phyloP scores from a whole-genome alignment of 1,140 invertebrate species.

The Sminthurinus signatus region DNA sequence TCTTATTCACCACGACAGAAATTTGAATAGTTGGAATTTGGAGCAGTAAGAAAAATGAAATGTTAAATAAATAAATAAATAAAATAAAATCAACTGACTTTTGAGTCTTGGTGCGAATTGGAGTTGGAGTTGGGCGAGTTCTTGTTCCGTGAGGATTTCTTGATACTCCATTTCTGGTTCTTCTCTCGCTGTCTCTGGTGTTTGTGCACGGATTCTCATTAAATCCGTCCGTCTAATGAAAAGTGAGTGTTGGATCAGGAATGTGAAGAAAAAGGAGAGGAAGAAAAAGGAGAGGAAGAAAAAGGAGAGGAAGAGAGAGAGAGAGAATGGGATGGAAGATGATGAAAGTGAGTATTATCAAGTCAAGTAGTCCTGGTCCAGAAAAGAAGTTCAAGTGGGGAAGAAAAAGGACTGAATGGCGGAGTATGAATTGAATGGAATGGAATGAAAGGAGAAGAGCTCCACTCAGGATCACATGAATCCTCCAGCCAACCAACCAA shows the following conservation, averaged over 20 bases:
- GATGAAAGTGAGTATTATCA: background rate
- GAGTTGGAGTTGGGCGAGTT: conserved; percentile 16
- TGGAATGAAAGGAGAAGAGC: background rate
- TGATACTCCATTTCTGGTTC: conserved; percentile 6
- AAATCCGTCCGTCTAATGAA: conserved; percentile 8
- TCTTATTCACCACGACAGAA: no score
- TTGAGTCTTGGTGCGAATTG: conserved; percentile 21
- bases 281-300: background rate
- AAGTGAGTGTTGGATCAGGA: background rate
- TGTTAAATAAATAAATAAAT: no score
- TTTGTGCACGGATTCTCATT: background rate
- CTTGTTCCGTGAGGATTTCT: conserved; percentile 25
- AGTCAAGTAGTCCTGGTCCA: no score
- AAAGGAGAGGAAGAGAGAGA: background rate
- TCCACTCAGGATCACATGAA: background rate
- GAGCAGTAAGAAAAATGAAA: no score
- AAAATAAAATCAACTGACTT: conserved; percentile 23
- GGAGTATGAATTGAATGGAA: background rate
- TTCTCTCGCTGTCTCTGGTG: background rate
- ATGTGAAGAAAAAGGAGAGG: background rate
- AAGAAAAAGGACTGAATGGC: no score
- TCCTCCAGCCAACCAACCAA: no score
- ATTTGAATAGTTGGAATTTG: no score
- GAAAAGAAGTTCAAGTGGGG: no score
- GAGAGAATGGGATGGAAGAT: background rate